Evolutionary conservation across 2,113 vertebrate species (phyloP), one percentile per base, ranked within the genome.

Genomic region (Craseonycteris thonglongyai): DNA sequence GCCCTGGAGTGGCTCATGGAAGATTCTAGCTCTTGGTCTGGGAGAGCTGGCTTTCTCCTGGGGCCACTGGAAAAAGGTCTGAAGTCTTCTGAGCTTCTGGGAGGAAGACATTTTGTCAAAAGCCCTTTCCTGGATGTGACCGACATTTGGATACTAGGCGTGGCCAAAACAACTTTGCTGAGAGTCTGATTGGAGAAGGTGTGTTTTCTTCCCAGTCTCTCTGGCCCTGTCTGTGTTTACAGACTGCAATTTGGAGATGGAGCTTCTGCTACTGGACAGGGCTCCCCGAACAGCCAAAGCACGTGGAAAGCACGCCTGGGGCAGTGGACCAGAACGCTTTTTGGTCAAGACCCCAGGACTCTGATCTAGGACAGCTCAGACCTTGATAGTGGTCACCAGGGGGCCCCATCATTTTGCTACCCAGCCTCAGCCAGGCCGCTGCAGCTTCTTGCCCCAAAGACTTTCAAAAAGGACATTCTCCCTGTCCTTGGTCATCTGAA

Each of bases 341-440:
- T 14, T 19, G 22, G 38, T 65, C 4, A 14, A 56, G 88, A 58
- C 38, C 38, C 54, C 19, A 18, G 59, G 18, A 24, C 22, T 21
- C 7, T 14, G 22, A 35, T 8, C 83, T 30, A n/a, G 63, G 56
- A 28, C 33, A 16, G 7, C 68, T 56, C 22, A 0, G 6, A 21
- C 47, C 45, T 51, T 0, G 1, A 2, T 28, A 47, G 71, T 66
- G 63, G 65, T 7, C 19, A 12, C 5, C 21, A 40, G 51, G 26
- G 0, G 12, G 14, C 2, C 2, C 30, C 72, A 71, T 21, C 14
- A 0, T 33, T 45, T 59, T 4, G 38, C 49, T 40, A 3, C 51
- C 42, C 9, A 10, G 21, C 19, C 84, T 58, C 38, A 68, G 84
- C 69, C 18, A 63, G 69, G 22, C n/a, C 49, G 21, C 35, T 38